A percentile compares a stretch with the other conserved stretches of the same genome.
Evolutionary conservation across 2,888 invertebrate species (phyloP).

Genomic region (Idaea straminata): DNA sequence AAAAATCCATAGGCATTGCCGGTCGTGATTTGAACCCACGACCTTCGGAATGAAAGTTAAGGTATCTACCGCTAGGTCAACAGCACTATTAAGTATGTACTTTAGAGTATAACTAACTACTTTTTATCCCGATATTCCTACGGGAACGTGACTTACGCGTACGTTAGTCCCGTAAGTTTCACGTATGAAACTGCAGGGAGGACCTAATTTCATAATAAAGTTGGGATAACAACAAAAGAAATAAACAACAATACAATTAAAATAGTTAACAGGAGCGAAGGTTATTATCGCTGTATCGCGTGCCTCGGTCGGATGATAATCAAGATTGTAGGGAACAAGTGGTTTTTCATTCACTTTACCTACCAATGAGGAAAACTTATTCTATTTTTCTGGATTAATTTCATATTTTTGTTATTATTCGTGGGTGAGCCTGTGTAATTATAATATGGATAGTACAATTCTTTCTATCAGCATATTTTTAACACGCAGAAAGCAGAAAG

Average conservation of each 20-base stretch:
- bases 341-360: slow-evolving; percentile 1
- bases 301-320: slow-evolving; percentile 3
- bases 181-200: too few species aligned
- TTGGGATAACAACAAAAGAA: not conserved
- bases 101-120: too few species aligned
- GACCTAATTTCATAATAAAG: not conserved
- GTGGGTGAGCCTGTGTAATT: too few species aligned
- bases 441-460: too few species aligned
- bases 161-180: too few species aligned
- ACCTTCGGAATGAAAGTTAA: too few species aligned
- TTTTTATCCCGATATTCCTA: too few species aligned
- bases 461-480: too few species aligned
- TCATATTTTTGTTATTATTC: too few species aligned
- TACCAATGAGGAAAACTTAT: not conserved
- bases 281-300: slow-evolving; percentile 1
- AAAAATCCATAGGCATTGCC: not conserved
- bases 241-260: slow-evolving; percentile 4
- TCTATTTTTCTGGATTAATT: not conserved
- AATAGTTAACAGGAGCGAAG: not conserved
- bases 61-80: not conserved
- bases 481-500: too few species aligned
- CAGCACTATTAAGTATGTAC: too few species aligned
- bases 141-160: too few species aligned
- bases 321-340: not conserved
- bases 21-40: not conserved